Base-by-base conservation (phyloP, 2,113 vertebrate species). In the Coregonus clupeaformis region DNA sequence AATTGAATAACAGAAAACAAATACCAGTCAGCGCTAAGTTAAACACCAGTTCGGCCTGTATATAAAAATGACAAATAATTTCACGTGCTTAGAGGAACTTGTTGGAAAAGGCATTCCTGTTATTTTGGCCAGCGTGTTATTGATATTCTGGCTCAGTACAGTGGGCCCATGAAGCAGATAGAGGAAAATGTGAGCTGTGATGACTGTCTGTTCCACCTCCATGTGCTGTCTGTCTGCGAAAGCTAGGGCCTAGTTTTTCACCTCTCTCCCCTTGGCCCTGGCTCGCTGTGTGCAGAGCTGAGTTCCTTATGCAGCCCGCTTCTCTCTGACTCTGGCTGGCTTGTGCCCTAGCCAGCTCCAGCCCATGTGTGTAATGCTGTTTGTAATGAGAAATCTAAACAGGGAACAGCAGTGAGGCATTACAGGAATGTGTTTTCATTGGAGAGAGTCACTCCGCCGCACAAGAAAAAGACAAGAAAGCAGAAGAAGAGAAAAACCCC, bases 351-450 rank as follows among this genome's bases (percentile, higher is more conserved):
- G 90, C 90, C 93, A 90, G 81, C 90, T 92, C 91, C 81, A 78
- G 90, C 89, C 94, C 90, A 88, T 94, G 90, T 88, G 78, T 92
- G 94, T 95, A 96, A 95, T 93, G 86, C 90, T 95, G 93, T 97
- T 96, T 96, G 94, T 95, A 97, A 96, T 95, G 95, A 94, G 96
- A 95, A 98, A 96, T 96, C 94, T 95, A 98, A 99, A 98, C 96
- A 96, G 91, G 90, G 94, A 95, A 94, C 92, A 93, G 95, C 97
- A 97, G 93, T 91, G 95, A 97, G 95, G 96, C 97, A 98, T 97
- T 95, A 94, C 94, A 95, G 92, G 95, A 96, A 97, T 98, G 96
- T 98, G 95, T 98, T 99, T 97, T 95, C 91, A 97, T 95, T 98
- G 96, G 96, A 97, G 90, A 92, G 92, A 95, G 92, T 89, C 80